A percentile compares a stretch with the other conserved stretches of the same genome.
Conservation (phyloP, 2,113 vertebrate genomes). For the Burhinus bistriatus region DNA sequence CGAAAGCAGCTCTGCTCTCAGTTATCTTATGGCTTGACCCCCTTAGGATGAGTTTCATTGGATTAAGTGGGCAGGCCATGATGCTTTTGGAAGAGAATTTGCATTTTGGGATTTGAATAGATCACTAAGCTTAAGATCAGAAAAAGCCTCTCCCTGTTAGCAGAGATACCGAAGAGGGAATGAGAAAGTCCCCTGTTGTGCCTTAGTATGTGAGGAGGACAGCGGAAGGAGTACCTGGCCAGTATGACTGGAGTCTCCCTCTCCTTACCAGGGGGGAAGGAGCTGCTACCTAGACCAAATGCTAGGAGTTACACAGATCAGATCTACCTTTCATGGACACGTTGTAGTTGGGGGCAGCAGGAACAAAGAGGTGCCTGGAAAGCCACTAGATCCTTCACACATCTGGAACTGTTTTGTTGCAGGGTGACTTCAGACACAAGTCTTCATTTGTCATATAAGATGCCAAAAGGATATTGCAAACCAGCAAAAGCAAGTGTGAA, state of each 20-base stretch:
- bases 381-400: not conserved
- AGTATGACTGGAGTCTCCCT: not conserved
- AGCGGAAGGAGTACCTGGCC: not conserved
- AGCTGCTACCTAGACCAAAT: not conserved
- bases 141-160: conserved; percentile 7
- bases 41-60: conserved; percentile 31
- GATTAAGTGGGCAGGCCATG: conserved; percentile 29
- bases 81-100: conserved; percentile 34
- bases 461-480: not conserved
- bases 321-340: not conserved
- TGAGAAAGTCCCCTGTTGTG: not conserved
- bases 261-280: not conserved
- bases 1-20: conserved; percentile 11
- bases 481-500: conserved; percentile 36
- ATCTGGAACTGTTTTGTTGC: not conserved
- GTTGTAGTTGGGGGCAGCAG: not conserved
- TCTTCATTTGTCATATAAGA: conserved; percentile 94
- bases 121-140: conserved; percentile 19
- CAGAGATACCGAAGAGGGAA: not conserved
- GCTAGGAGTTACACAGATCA: no score
- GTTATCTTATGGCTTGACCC: conserved; percentile 19
- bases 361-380: not conserved
- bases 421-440: conserved; percentile 98
- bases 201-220: not conserved
- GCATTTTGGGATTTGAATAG: conserved; percentile 44